Percentiles rank a stretch among this genome's conserved stretches.
These are phyloP conservation scores for Hemibagrus wyckioides DNA, from an alignment of 2,113 vertebrate genomes.

Conservation along the genomic window DNA sequence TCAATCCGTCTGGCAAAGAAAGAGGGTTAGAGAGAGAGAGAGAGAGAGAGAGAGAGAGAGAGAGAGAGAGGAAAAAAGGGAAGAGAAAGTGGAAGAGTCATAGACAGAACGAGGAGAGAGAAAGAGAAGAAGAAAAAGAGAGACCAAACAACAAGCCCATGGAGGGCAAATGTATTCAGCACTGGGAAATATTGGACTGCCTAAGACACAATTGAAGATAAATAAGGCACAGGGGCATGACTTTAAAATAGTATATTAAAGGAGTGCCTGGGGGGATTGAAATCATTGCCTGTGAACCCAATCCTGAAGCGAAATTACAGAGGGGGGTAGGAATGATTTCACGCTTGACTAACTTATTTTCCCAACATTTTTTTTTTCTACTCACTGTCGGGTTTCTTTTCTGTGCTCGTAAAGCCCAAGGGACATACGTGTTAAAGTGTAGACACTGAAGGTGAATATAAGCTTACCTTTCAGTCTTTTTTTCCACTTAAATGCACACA, in stretches of 20 bases:
- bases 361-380: conserved; percentile 47
- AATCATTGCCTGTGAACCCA: conserved; percentile 61
- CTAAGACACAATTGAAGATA: conserved; percentile 61
- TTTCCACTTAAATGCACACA: conserved; percentile 34
- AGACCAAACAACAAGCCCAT: conserved; percentile 45
- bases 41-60: neutral
- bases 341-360: conserved; percentile 57
- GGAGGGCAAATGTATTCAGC: conserved; percentile 56
- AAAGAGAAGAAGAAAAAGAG: conserved; percentile 2
- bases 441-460: conserved; percentile 36
- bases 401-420: conserved; percentile 32
- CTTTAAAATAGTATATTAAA: conserved; percentile 63
- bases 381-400: conserved; percentile 32
- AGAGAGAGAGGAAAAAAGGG: neutral
- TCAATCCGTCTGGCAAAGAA: conserved; percentile 51
- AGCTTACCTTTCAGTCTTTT: conserved; percentile 37
- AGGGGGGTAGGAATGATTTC: conserved; percentile 58
- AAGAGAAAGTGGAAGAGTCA: neutral
- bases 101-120: conserved; percentile 14
- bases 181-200: conserved; percentile 56
- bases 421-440: conserved; percentile 46
- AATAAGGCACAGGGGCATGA: conserved; percentile 60
- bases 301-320: conserved; percentile 58
- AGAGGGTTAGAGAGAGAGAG: conserved; percentile 1
- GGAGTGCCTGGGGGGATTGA: conserved; percentile 56